Evolutionary conservation across 23 tunicate species (phyloP).

Genomic region (Trididemnum nubilum): DNA sequence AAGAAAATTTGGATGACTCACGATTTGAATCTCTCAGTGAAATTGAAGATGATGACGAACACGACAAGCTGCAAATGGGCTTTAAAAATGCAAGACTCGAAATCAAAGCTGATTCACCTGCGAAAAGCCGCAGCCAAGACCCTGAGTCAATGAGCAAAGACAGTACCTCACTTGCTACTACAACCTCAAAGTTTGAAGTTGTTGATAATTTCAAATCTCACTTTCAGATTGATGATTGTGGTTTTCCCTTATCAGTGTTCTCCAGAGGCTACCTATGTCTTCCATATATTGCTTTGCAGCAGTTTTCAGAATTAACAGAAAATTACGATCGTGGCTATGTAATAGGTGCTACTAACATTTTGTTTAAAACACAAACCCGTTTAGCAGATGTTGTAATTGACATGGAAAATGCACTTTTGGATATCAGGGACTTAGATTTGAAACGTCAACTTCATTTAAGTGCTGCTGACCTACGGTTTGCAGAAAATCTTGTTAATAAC

Average conservation of each 20-base stretch:
- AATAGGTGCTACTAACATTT: slow-evolving; percentile 75
- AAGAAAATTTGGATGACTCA: slow-evolving; percentile 14
- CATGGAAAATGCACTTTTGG: slow-evolving; percentile 39
- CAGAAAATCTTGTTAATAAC: slow-evolving; percentile 61
- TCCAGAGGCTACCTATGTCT: slow-evolving; percentile 66
- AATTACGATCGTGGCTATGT: slow-evolving; percentile 61
- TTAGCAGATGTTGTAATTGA: slow-evolving; percentile 76
- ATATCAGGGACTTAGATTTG: slow-evolving; percentile 36
- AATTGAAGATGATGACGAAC: slow-evolving; percentile 65
- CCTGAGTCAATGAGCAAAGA: not conserved
- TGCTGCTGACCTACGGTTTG: slow-evolving; percentile 86
- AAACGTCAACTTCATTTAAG: slow-evolving; percentile 54
- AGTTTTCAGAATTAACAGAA: slow-evolving; percentile 42
- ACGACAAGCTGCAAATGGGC: slow-evolving; percentile 31
- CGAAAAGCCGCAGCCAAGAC: slow-evolving; percentile 16
- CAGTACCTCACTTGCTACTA: not conserved
- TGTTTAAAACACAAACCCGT: slow-evolving; percentile 61
- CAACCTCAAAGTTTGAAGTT: too few species aligned
- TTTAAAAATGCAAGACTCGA: slow-evolving; percentile 72
- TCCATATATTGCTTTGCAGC: slow-evolving; percentile 81
- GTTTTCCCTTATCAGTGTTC: slow-evolving; percentile 73
- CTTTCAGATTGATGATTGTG: slow-evolving; percentile 38
- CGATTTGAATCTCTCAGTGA: not conserved
- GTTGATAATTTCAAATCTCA: slow-evolving; percentile 17
- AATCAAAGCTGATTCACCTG: slow-evolving; percentile 77